Base-by-base conservation (phyloP, 2,113 vertebrate genomes). In the Rhabdornis inornatus region DNA sequence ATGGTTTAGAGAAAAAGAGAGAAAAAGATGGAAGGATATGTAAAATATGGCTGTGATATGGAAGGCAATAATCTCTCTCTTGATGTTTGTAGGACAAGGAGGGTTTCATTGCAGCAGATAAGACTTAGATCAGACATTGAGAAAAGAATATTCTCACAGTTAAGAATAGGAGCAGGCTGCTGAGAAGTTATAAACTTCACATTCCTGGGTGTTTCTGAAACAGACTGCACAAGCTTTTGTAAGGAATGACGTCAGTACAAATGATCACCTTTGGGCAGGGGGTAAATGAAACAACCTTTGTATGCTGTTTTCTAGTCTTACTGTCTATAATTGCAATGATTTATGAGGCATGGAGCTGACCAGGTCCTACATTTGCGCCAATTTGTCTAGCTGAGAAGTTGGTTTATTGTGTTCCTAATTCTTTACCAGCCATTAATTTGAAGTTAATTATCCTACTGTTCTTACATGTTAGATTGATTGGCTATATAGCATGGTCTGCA, bases 381-480 rank as follows among this genome's bases (percentile, higher is more conserved):
- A 63, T 95, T 89, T 92, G 33, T 50, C 87, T 76, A 83, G 37
- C 70, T 94, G 84, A 80, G 45, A 69, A 83, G 63, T 40, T 91
- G 78, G 57, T 39, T 96, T 90, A 87, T 68, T 55, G 24, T 61
- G 33, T 85, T 42, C 19, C 63, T 90, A 83, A 90, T 79, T 83
- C 66, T 92, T 87, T 79, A 85, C 70, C 71, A 27, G 33, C 14
- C 55, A 89, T 96, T 94, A 94, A 86, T 89, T 93, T 91, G 60
- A 90, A 84, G 42, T 92, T 95, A 95, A 95, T 94, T 92, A 89
- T 83, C 44, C 24, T 70, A 81, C 59, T 78, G 56, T 82, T 95
- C 83, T 89, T 80, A 75, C n/a, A 47, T 77, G 40, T 87, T 81
- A 84, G 49, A 89, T 87, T 93, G 79, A 87, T 96, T 91, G 57